These are phyloP conservation scores for Pantherophis guttatus DNA, from an alignment of 2,113 vertebrate genomes.

Conservation along the genomic window DNA sequence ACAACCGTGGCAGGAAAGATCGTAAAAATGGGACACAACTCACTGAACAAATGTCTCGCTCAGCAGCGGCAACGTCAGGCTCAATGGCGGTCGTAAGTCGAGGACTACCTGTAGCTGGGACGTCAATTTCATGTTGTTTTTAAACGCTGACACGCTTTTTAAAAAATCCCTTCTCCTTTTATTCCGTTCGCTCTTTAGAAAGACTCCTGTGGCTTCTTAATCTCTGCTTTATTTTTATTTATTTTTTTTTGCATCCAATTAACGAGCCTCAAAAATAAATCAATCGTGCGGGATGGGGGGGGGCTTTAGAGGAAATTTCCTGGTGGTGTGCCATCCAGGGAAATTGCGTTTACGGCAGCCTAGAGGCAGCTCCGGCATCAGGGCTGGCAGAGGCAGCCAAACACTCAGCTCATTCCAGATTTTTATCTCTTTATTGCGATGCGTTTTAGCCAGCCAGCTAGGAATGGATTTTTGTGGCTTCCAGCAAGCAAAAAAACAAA, in stretches of 20 bases:
- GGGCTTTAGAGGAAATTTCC: neutral
- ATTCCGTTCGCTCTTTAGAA: neutral
- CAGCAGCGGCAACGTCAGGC: neutral
- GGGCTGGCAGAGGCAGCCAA: neutral
- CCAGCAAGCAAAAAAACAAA: neutral
- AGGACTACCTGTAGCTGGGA: neutral
- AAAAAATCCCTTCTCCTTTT: neutral
- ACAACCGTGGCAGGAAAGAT: no score
- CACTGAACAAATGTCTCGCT: neutral
- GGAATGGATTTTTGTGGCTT: neutral
- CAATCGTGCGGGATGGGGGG: neutral
- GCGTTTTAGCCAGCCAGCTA: neutral
- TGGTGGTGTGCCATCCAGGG: neutral
- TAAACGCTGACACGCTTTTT: neutral
- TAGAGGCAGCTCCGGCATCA: neutral
- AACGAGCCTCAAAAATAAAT: neutral
- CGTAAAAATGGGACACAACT: no score
- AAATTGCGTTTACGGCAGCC: neutral
- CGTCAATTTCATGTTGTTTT: neutral
- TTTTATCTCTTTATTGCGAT: neutral
- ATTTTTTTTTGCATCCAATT: neutral
- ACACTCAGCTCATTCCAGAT: neutral
- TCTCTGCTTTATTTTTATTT: neutral
- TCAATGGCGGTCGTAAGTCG: neutral
- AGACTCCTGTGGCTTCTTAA: neutral